Evolutionary conservation across 2,113 vertebrate genomes (phyloP).

Genomic region (Delphinus delphis): DNA sequence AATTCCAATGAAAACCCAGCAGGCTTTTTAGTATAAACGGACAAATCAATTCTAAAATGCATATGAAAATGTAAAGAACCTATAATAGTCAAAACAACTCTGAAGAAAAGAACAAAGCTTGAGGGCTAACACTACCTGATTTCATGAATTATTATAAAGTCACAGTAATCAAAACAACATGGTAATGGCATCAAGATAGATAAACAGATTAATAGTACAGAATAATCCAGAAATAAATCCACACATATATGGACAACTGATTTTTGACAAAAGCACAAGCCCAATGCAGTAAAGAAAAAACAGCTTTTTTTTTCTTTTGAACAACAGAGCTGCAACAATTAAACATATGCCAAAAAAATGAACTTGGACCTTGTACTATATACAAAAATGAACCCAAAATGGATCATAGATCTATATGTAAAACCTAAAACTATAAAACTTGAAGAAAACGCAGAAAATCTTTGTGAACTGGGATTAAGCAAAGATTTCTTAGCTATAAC

Average conservation of each 20-base stretch:
- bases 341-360: neutral
- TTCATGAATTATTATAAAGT: neutral
- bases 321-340: neutral
- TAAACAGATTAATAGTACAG: neutral
- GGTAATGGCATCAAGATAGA: neutral
- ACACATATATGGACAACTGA: neutral
- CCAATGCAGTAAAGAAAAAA: neutral
- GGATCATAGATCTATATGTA: neutral
- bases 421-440: neutral
- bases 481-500: neutral
- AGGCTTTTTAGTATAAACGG: neutral
- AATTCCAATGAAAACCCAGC: neutral
- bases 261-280: neutral
- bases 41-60: neutral
- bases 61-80: neutral
- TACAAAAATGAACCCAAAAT: neutral
- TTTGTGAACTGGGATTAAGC: neutral
- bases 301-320: neutral
- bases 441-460: neutral
- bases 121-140: neutral
- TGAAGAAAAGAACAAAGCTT: neutral
- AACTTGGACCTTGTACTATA: neutral
- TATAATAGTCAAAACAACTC: neutral
- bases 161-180: neutral
- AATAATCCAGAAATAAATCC: neutral